phyloP scores from a whole-genome alignment of 2,888 invertebrate genomes.

The Strigamia crassipes region DNA sequence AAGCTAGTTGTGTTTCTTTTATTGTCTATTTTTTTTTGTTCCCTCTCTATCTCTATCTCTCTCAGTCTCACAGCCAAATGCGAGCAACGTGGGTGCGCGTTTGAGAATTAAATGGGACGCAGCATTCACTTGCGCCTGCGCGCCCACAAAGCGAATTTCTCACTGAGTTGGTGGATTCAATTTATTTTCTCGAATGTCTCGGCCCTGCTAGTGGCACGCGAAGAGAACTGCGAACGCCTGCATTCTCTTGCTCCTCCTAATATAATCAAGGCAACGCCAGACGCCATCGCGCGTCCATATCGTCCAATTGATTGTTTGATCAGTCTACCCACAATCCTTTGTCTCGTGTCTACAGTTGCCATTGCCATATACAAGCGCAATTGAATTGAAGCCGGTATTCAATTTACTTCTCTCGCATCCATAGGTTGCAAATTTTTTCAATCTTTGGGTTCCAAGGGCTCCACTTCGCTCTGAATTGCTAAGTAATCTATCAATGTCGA shows the following conservation, averaged over 20 bases:
- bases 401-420: background rate
- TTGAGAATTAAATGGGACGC: slow-evolving; percentile 1
- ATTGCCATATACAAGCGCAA: background rate
- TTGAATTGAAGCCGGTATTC: slow-evolving; percentile 12
- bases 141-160: slow-evolving; percentile 10
- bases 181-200: slow-evolving; percentile 10
- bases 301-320: slow-evolving; percentile 21
- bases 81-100: slow-evolving; percentile 4
- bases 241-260: background rate
- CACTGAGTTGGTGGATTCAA: background rate
- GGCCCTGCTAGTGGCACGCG: background rate
- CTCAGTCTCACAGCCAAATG: background rate
- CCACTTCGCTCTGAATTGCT: slow-evolving; percentile 5
- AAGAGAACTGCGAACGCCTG: background rate
- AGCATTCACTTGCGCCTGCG: slow-evolving; percentile 10
- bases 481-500: slow-evolving; percentile 16
- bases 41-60: background rate
- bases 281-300: slow-evolving; percentile 16
- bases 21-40: slow-evolving; percentile 7
- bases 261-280: slow-evolving; percentile 8
- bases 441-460: background rate
- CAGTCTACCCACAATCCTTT: slow-evolving; percentile 12
- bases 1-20: slow-evolving; percentile 10
- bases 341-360: background rate
- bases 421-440: background rate